Evolutionary conservation across 2,113 vertebrate species (phyloP).

Genomic region (Sebastes fasciatus): DNA sequence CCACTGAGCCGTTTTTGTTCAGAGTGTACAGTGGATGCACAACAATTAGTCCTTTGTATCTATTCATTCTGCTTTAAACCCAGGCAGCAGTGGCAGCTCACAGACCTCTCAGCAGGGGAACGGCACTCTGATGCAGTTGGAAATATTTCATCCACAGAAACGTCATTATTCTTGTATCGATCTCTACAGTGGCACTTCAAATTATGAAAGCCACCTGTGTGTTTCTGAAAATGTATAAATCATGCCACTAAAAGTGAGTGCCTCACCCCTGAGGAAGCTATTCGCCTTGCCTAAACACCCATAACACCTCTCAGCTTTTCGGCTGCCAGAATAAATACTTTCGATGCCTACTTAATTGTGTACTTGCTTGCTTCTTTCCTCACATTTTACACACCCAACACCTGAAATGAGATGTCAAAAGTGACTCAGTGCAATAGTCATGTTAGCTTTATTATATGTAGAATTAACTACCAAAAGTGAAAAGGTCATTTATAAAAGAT

Average conservation of each 20-base stretch:
- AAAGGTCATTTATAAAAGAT: neutral
- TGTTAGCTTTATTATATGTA: neutral
- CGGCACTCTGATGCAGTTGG: slow-evolving; percentile 10
- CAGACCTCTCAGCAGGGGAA: slow-evolving; percentile 28
- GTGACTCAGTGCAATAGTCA: too few species aligned
- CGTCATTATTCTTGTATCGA: slow-evolving; percentile 42
- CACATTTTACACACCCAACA: neutral
- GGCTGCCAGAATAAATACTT: slow-evolving; percentile 16
- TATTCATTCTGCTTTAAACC: slow-evolving; percentile 13
- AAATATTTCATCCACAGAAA: slow-evolving; percentile 29
- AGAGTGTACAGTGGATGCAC: neutral
- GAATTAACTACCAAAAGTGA: neutral
- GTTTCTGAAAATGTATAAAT: slow-evolving; percentile 47
- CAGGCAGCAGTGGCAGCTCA: slow-evolving; percentile 14
- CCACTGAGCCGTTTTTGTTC: neutral
- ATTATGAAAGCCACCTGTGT: slow-evolving; percentile 43
- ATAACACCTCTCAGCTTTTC: slow-evolving; percentile 4
- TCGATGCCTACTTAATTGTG: neutral
- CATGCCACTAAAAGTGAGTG: slow-evolving; percentile 7
- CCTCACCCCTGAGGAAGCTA: slow-evolving; percentile 10
- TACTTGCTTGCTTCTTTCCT: neutral
- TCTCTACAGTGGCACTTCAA: slow-evolving; percentile 21
- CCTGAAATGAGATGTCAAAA: neutral
- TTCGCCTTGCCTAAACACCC: slow-evolving; percentile 2
- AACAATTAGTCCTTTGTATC: slow-evolving; percentile 25